Base-by-base conservation (phyloP, 2,113 vertebrate genomes). In the Pollachius pollachius region DNA sequence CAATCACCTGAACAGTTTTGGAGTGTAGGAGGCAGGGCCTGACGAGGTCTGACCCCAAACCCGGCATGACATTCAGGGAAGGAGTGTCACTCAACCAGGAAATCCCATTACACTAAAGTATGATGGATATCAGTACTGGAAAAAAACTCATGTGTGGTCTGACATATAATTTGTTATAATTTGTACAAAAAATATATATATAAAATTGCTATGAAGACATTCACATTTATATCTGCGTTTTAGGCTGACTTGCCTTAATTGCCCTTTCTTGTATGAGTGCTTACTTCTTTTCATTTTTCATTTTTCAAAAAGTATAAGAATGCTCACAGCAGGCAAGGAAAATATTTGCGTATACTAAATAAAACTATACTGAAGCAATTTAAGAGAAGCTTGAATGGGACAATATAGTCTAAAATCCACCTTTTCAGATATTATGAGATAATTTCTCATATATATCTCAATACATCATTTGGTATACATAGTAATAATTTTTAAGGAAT, bases 61-160 rank as follows among this genome's bases (percentile, higher is more conserved):
- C 88, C 81, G 68, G 77, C 57, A 74, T 89, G 91, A 91, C 91
- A 91, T 91, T 92, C 88, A 89, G 80, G 73, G 76, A 89, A 86
- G 81, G 85, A 91, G 77, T 89, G 83, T 79, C 84, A 74, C 85
- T 91, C 88, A 90, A 88, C 76, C 83, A 89, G 86, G 84, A 89
- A 90, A 92, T 90, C 88, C 88, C 77, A 92, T 92, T 92, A 92
- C 83, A 82, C 78, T 87, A 90, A 90, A 92, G 84, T 87, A 89
- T 91, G 91, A 93, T 93, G 88, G 89, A 91, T 91, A 89, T 87
- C 81, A 72, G 75, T 65, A 71, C 73, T 64, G 65, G 64, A 70
- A 83, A 90, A 84, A 90, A 87, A 75, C 85, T 90, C 84, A 88
- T 88, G 89, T 90, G 87, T 84, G 75, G 85, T 64, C 81, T 91